Evolutionary conservation across 1,140 invertebrate genomes (phyloP).

Genomic region (Goniozus legneri): DNA sequence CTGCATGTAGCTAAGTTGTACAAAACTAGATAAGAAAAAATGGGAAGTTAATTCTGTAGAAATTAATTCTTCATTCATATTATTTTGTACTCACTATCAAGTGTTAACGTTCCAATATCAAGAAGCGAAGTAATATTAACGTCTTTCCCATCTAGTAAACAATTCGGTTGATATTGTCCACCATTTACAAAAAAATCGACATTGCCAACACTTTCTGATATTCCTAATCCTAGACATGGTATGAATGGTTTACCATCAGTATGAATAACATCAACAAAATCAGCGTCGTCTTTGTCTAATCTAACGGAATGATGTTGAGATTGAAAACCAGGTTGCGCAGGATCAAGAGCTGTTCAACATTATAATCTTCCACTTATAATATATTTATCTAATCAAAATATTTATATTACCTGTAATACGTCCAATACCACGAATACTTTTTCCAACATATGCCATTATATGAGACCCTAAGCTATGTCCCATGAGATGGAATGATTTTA

Average conservation of each 20-base stretch:
- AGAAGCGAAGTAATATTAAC: slow-evolving; percentile 20
- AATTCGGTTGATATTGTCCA: slow-evolving; percentile 36
- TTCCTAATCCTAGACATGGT: slow-evolving; percentile 45
- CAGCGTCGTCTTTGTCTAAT: slow-evolving; percentile 44
- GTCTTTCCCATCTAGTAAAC: slow-evolving; percentile 20
- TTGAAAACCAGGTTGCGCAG: slow-evolving; percentile 53
- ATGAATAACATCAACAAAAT: slow-evolving; percentile 53
- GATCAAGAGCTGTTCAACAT: slow-evolving; percentile 46
- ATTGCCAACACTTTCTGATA: slow-evolving; percentile 36
- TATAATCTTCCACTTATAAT: slow-evolving; percentile 3
- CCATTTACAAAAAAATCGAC: slow-evolving; percentile 44
- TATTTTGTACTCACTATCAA: slow-evolving; percentile 15
- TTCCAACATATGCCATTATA: slow-evolving; percentile 43
- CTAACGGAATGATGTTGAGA: slow-evolving; percentile 35
- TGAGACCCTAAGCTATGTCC: slow-evolving; percentile 51
- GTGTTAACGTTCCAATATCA: slow-evolving; percentile 24
- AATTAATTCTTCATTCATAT: too few species aligned
- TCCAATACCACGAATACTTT: slow-evolving; percentile 33
- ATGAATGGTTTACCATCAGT: slow-evolving; percentile 48
- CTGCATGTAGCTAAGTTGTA: slow-evolving; percentile 29
- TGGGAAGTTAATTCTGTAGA: too few species aligned
- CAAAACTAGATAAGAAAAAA: slow-evolving; percentile 20
- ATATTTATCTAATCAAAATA: slow-evolving; percentile 6
- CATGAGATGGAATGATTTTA: slow-evolving; percentile 37
- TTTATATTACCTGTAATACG: slow-evolving; percentile 39